These are phyloP conservation scores for Oncorhynchus clarkii DNA, from an alignment of 2,113 vertebrate species.

Conservation along the genomic window DNA sequence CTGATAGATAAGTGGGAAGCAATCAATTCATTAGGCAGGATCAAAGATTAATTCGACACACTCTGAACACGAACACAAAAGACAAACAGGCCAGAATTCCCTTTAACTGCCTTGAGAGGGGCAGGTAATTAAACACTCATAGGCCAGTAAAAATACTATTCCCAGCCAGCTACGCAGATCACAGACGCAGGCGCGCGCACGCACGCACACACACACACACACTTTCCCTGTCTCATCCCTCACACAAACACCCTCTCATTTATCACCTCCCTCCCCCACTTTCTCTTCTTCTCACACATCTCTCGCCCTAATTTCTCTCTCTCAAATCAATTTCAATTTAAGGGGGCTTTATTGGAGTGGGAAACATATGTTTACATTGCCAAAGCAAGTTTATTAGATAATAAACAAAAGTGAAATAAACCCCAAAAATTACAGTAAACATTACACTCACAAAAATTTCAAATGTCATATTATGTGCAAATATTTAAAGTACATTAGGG, in stretches of 20 bases:
- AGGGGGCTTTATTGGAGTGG: no score
- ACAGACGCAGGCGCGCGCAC: not conserved
- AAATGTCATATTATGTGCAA: no score
- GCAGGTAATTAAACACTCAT: not conserved
- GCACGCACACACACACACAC: conserved; percentile 10
- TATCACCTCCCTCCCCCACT: not conserved
- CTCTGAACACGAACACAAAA: conserved; percentile 23
- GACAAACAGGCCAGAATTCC: conserved; percentile 30
- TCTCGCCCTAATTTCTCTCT: no score
- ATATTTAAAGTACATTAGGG: no score
- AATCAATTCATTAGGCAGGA: conserved; percentile 51
- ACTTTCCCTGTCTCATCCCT: not conserved
- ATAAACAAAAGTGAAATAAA: no score
- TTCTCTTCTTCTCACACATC: not conserved
- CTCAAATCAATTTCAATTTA: no score
- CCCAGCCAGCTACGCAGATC: no score
- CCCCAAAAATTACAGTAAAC: no score
- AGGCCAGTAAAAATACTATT: no score
- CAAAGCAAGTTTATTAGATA: no score
- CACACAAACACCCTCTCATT: conserved; percentile 4
- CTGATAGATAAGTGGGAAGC: conserved; percentile 44
- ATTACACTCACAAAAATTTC: no score
- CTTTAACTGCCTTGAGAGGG: conserved; percentile 24
- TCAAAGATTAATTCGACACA: conserved; percentile 45
- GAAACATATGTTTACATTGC: no score